Evolutionary conservation across 2,888 invertebrate species (phyloP).

Genomic region (Rhingia rostrata): DNA sequence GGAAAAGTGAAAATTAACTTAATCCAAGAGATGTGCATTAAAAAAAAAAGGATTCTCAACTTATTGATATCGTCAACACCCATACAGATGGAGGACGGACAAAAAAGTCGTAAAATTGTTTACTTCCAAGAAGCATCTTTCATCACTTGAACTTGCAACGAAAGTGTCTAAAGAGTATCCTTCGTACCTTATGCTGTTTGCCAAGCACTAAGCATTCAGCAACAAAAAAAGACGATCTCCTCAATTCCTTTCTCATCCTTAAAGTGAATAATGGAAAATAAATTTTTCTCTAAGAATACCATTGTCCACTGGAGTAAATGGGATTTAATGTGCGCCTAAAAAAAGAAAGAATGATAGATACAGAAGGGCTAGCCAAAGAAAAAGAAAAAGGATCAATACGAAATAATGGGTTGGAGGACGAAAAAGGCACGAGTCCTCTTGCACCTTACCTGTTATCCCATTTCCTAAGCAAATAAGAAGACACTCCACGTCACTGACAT

Average conservation of each 20-base stretch:
- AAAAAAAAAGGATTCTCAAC: slow-evolving; percentile 11
- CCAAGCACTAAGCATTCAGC: slow-evolving; percentile 60
- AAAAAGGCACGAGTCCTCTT: slow-evolving; percentile 38
- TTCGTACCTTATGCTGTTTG: slow-evolving; percentile 55
- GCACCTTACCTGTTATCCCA: slow-evolving; percentile 60
- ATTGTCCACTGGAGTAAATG: slow-evolving; percentile 46
- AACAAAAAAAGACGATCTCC: slow-evolving; percentile 7
- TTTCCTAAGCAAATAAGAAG: slow-evolving; percentile 59
- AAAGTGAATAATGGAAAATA: slow-evolving; percentile 63
- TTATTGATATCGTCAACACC: not conserved
- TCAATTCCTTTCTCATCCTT: slow-evolving; percentile 57
- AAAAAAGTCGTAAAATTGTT: slow-evolving; percentile 32
- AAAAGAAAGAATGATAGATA: not conserved
- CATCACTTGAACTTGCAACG: slow-evolving; percentile 52
- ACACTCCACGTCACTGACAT: slow-evolving; percentile 31
- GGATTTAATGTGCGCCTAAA: slow-evolving; percentile 57
- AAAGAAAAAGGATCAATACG: slow-evolving; percentile 21
- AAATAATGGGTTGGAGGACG: slow-evolving; percentile 39
- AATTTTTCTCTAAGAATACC: slow-evolving; percentile 31
- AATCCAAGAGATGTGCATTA: slow-evolving; percentile 20
- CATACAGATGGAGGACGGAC: not conserved
- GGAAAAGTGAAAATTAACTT: slow-evolving; percentile 42
- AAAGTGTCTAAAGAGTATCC: slow-evolving; percentile 34
- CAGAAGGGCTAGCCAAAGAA: not conserved
- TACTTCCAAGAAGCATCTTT: slow-evolving; percentile 35